These are phyloP conservation scores for Drosophila mojavensis DNA, from an alignment of 1,140 invertebrate species.

Conservation along the genomic window DNA sequence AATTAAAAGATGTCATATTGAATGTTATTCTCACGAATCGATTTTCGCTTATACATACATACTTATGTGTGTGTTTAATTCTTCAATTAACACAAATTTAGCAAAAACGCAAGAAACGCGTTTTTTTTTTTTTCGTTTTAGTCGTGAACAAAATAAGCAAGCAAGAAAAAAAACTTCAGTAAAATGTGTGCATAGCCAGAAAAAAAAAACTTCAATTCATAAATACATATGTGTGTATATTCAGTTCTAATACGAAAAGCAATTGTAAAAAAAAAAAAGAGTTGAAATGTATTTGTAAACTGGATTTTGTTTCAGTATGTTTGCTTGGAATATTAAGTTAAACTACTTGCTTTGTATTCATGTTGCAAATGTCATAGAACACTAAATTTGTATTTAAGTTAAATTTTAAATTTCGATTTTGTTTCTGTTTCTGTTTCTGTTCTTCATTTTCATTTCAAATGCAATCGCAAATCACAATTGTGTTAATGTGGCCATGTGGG, in stretches of 20 bases:
- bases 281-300: neutral
- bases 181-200: conserved; percentile 2
- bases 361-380: conserved; percentile 7
- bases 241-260: neutral
- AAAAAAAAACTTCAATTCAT: neutral
- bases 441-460: conserved; percentile 4
- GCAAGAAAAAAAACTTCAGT: neutral
- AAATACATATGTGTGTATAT: neutral
- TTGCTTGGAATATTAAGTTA: neutral
- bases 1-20: conserved; percentile 31
- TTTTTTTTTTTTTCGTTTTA: conserved; percentile 31
- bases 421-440: neutral
- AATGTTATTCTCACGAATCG: conserved; percentile 41
- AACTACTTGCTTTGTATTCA: neutral
- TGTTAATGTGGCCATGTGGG: conserved; percentile 1
- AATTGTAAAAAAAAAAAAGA: neutral
- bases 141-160: neutral
- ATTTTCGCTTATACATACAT: conserved; percentile 38
- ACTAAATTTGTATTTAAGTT: conserved; percentile 15
- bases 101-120: conserved; percentile 13
- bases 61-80: conserved; percentile 43
- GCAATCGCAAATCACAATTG: conserved; percentile 1
- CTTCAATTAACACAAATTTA: conserved; percentile 38
- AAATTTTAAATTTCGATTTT: neutral
- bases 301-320: neutral